Percentiles rank a stretch among this genome's conserved stretches.
Conservation (phyloP, 1,140 invertebrate species). For the Drosophila erecta region DNA sequence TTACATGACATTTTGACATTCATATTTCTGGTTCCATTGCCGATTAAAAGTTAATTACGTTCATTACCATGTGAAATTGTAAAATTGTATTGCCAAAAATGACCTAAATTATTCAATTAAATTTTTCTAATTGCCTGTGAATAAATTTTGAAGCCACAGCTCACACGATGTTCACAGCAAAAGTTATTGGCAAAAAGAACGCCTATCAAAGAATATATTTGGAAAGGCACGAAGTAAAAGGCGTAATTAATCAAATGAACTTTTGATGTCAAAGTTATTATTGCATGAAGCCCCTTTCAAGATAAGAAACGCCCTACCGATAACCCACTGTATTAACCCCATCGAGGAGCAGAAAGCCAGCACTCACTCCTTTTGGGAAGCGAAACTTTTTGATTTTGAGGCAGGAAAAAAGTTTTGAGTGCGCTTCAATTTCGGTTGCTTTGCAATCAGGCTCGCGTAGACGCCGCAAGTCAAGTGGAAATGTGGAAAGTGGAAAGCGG, state of each 20-base stretch:
- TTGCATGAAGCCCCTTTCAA: background rate
- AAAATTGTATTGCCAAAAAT: background rate
- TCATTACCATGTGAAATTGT: background rate
- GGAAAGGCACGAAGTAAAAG: background rate
- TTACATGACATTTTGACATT: too few species aligned
- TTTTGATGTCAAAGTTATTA: background rate
- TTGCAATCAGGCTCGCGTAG: slow-evolving; percentile 72
- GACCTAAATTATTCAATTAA: background rate
- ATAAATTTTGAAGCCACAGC: background rate
- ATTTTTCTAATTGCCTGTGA: background rate
- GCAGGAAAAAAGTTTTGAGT: slow-evolving; percentile 67
- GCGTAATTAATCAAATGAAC: background rate
- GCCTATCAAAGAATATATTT: background rate
- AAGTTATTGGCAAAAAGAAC: too few species aligned
- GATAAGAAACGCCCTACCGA: background rate
- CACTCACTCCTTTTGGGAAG: slow-evolving; percentile 18
- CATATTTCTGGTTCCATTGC: too few species aligned
- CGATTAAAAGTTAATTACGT: too few species aligned
- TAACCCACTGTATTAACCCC: slow-evolving; percentile 20
- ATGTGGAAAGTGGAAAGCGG: slow-evolving; percentile 37
- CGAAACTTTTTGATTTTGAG: slow-evolving; percentile 78
- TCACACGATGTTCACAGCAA: too few species aligned
- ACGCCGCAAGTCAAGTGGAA: slow-evolving; percentile 78
- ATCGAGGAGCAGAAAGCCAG: background rate
- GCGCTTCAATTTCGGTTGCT: slow-evolving; percentile 78